Base-by-base conservation (phyloP, 2,797 vertebrate genomes). In the Nyctibius grandis region DNA sequence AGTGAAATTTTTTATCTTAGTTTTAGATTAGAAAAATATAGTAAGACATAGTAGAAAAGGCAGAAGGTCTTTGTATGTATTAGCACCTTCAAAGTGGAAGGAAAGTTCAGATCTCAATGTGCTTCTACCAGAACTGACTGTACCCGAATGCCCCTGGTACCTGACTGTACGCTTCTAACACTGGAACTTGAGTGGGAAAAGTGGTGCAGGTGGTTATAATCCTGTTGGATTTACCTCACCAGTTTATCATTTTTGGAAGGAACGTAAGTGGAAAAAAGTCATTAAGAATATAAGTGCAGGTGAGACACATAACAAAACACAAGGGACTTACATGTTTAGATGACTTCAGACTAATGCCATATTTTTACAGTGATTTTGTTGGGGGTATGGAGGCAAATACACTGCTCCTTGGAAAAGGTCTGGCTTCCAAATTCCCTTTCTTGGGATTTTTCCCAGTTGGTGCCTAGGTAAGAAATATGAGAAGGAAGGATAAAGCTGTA, bases 121-220 rank as follows among this genome's bases (percentile, higher is more conserved):
- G 1, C 5, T 91, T 4, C 21, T 48, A 8, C 6, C 50, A 77
- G 34, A 73, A 36, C 1, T 67, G 33, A 67, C 64, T 65, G 12
- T 63, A 18, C 63, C 18, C 0, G 0, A 67, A 25, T 33, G 36
- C 21, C 18, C 6, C 12, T 89, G 33, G 12, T 40, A 33, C 4
- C 3, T 65, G 21, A 33, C 23, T 54, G 7, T 48, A 34, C 2
- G 1, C 19, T n/a, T 4, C 45, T 73, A 59, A 3, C 2, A 1
- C 56, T 69, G 64, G 12, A 89, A 68, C 13, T 76, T 23, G 15
- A 60, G 29, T 45, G 77, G 45, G 60, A 36, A 57, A 57, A 26
- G 9, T 61, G 26, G 3, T 89, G 47, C 56, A 63, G 16, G 31
- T 86, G 34, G 2, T 45, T 74, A 31, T 90, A 74, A 44, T 92